phyloP scores from a whole-genome alignment of 2,888 invertebrate genomes.

The Schrankia costaestrigalis region DNA sequence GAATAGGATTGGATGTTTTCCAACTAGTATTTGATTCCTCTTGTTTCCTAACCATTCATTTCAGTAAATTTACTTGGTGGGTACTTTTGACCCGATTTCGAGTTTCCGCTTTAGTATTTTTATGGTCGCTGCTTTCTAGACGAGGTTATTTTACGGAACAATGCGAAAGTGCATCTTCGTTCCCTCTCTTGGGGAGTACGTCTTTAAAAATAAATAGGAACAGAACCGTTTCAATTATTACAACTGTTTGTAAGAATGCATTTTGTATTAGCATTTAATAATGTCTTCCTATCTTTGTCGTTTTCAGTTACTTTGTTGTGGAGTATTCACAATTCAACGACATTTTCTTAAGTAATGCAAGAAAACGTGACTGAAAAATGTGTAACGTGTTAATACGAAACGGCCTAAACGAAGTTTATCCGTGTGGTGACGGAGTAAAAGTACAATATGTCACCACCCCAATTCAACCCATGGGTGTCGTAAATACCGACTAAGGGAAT shows the following conservation, averaged over 20 bases:
- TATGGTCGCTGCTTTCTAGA: constrained; percentile 49
- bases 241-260: constrained; percentile 27
- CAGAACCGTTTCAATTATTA: constrained; percentile 40
- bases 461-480: too few relatives aligned
- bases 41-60: constrained; percentile 41
- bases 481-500: too few relatives aligned
- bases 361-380: too few relatives aligned
- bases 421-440: too few relatives aligned
- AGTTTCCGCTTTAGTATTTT: constrained; percentile 42
- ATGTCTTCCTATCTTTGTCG: constrained; percentile 17
- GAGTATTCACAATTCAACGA: too few relatives aligned
- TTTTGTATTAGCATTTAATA: constrained; percentile 34
- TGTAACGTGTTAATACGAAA: too few relatives aligned
- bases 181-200: constrained; percentile 23
- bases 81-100: constrained; percentile 44
- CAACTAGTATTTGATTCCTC: constrained; percentile 47
- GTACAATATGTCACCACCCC: too few relatives aligned
- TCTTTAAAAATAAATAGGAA: constrained; percentile 39
- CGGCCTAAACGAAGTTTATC: too few relatives aligned
- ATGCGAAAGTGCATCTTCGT: constrained; percentile 38
- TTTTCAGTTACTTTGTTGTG: constrained; percentile 12
- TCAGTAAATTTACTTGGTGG: constrained; percentile 40
- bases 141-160: constrained; percentile 52
- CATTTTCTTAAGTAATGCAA: too few relatives aligned
- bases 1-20: constrained; percentile 38